phyloP scores from a whole-genome alignment of 2,888 invertebrate species.

The Volucella inflata region DNA sequence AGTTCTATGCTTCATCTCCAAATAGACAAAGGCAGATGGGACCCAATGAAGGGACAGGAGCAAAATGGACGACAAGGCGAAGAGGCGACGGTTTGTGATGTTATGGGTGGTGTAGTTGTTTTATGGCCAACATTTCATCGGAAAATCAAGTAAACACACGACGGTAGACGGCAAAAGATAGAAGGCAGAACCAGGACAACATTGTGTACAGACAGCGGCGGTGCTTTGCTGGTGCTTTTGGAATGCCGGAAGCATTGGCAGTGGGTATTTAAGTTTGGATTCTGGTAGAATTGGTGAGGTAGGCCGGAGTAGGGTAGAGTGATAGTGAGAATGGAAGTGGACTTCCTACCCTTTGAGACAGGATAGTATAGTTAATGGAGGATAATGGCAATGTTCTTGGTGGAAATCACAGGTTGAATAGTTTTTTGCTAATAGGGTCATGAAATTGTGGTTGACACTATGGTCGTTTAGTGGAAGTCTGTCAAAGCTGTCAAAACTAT shows the following conservation, averaged over 20 bases:
- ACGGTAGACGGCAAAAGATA: too few relatives aligned
- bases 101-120: conserved; percentile 45
- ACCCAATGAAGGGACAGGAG: conserved; percentile 12
- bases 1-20: conserved; percentile 9
- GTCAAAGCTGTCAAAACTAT: not conserved
- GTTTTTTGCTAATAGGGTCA: conserved; percentile 5
- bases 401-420: conserved; percentile 29
- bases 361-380: conserved; percentile 2
- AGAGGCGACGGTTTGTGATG: conserved; percentile 23
- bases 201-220: conserved; percentile 1
- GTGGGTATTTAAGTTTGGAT: conserved; percentile 4
- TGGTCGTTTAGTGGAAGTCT: conserved; percentile 1
- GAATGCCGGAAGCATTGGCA: conserved; percentile 18
- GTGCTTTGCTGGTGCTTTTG: conserved; percentile 3
- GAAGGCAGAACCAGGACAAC: conserved; percentile 26
- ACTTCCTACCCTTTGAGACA: not conserved
- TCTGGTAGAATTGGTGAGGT: too few relatives aligned
- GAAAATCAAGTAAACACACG: conserved; percentile 63
- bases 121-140: conserved; percentile 58
- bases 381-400: conserved; percentile 10
- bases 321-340: conserved; percentile 4
- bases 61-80: not conserved
- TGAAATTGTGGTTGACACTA: not conserved
- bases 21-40: not conserved
- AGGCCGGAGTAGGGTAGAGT: not conserved